Percentiles rank a stretch among this genome's conserved stretches.
Conservation (phyloP, 1,140 invertebrate genomes). For the Drosophila ironensis region DNA sequence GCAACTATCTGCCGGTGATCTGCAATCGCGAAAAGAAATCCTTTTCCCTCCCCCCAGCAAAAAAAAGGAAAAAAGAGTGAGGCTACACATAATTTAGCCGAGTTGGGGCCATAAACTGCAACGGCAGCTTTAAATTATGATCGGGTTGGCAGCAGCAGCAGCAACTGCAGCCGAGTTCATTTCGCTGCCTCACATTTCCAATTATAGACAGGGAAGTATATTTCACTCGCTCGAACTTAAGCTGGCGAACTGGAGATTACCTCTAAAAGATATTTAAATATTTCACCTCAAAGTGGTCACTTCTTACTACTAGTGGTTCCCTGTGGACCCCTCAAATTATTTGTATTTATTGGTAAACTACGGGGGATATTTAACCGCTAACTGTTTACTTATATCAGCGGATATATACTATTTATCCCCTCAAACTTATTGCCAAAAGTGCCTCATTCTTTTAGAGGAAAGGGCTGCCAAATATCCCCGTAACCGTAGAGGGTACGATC, state of each 20-base stretch:
- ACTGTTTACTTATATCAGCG: too few relatives aligned
- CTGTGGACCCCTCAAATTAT: too few relatives aligned
- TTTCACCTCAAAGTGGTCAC: too few relatives aligned
- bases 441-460: background rate
- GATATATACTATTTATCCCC: too few relatives aligned
- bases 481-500: slow-evolving; percentile 6
- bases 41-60: background rate
- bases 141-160: slow-evolving; percentile 41
- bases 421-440: too few relatives aligned
- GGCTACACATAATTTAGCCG: slow-evolving; percentile 61
- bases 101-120: slow-evolving; percentile 68
- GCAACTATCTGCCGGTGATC: slow-evolving; percentile 25
- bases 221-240: too few relatives aligned
- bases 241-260: background rate
- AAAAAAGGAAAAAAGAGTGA: slow-evolving; percentile 3
- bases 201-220: slow-evolving; percentile 65
- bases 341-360: too few relatives aligned
- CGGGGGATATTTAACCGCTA: too few relatives aligned
- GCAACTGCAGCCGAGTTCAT: slow-evolving; percentile 59
- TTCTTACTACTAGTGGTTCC: too few relatives aligned
- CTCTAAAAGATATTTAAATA: too few relatives aligned
- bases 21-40: slow-evolving; percentile 22
- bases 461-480: too few relatives aligned
- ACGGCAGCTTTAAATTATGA: slow-evolving; percentile 70
- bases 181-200: slow-evolving; percentile 64